Base-by-base conservation (phyloP, 2,113 vertebrate species). In the Sarotherodon lohbergeri region DNA sequence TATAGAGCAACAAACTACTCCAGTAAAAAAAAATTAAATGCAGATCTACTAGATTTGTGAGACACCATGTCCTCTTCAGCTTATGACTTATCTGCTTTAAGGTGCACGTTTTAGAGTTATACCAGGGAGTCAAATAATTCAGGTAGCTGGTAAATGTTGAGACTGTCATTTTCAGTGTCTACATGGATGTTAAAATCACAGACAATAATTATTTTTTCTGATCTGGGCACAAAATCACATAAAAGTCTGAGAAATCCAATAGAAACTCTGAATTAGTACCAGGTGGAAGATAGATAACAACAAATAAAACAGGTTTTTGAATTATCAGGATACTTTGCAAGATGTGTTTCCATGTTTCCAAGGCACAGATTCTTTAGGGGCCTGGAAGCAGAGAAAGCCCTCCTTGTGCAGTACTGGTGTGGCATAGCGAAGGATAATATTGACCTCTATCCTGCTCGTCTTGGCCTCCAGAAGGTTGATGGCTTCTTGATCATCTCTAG, bases 61-160 rank as follows among this genome's bases (percentile, higher is more conserved):
- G 29, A 19, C 2, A 0, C 29, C 57, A 19, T 34, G 0, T 34
- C 16, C 57, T 61, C 57, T 34, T 29, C 29, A 34, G 29, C 16
- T 61, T 19, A 10, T 34, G 5, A 34, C 0, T 61, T 10, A 19
- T 61, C 3, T 61, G 29, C 57, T 61, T 34, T 61, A 61, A 61
- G 2, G 0, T 34, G 8, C 29, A 32, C 3, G 0, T 17, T 61
- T 61, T 9, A 61, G 29, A 19, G 29, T 6, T 61, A 6, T 34
- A 63, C 29, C 59, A 63, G 16, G 16, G 29, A 63, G 59, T 63
- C 59, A 19, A 63, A 16, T 19, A 11, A 63, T 63, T 34, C 59
- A 34, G 9, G 59, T 19, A 19, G 59, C 59, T 63, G 59, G 16
- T 34, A 34, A 61, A 34, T 61, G 57, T 63, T 63, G 29, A 63